Evolutionary conservation across 2,113 vertebrate genomes (phyloP).

Genomic region (Phodopus roborovskii): DNA sequence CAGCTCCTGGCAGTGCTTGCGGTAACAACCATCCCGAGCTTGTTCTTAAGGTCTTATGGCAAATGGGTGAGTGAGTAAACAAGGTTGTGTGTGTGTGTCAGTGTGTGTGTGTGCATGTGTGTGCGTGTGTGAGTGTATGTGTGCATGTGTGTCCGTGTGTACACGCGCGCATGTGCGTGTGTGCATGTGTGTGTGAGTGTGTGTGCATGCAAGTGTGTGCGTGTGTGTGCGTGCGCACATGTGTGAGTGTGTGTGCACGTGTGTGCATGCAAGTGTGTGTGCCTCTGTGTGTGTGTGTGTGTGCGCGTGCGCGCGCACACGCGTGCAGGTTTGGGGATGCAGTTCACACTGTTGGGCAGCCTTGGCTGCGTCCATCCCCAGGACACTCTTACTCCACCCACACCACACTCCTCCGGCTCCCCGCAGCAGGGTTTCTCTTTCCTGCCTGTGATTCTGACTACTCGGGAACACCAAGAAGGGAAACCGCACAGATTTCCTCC

Average conservation of each 20-base stretch:
- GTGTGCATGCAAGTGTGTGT: neutral
- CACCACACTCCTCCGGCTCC: neutral
- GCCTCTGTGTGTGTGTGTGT: neutral
- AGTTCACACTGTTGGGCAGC: accelerated
- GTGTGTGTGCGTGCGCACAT: neutral
- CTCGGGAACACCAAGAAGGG: neutral
- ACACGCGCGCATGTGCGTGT: too few species aligned
- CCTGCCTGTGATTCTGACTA: neutral
- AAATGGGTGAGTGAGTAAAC: neutral
- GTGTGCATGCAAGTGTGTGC: neutral
- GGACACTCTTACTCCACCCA: too few species aligned
- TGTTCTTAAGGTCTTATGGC: neutral
- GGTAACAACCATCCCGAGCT: accelerated
- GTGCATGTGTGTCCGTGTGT: too few species aligned
- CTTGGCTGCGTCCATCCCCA: accelerated
- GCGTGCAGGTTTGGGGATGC: accelerated
- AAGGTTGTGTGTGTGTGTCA: too few species aligned
- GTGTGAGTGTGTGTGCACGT: neutral
- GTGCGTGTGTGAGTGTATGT: too few species aligned
- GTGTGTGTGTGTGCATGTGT: too few species aligned
- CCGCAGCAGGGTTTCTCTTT: neutral
- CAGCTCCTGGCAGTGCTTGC: neutral
- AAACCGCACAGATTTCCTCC: accelerated
- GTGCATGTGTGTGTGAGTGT: neutral
- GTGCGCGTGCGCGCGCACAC: too few species aligned